Evolutionary conservation across 2,888 invertebrate genomes (phyloP), one percentile per base, ranked within the genome.

Genomic region (Aleiodes testaceus): DNA sequence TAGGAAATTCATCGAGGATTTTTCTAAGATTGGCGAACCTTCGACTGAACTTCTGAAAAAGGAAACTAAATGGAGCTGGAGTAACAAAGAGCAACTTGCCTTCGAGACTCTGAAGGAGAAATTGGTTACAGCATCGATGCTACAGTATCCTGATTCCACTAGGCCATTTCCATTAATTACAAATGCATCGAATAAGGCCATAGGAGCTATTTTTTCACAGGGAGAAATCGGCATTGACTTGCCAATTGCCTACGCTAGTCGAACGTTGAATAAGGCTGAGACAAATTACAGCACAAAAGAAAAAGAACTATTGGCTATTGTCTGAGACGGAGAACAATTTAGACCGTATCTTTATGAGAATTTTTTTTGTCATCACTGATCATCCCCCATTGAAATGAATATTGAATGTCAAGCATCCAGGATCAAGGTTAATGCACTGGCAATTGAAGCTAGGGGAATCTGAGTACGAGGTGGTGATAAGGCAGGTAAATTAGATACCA

Each of bases 191-290:
- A 61, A 66, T 18, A 63, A 44, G 6, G 66, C 63, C 11, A 36
- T 66, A n/a, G 66, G 69, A 16, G 67, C 66, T 20, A 53, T 70
- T 16, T 20, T 72, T 11, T 72, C 70, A 0, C 66, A 72, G 26
- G 66, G 52, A 5, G 44, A 64, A 49, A 22, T 11, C 0, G 63
- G 63, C 18, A 65, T 66, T 12, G 55, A 74, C 53, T 61, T 69
- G 53, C 53, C 66, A 0, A 69, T 74, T 1, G 20, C 63, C 16
- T 74, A 72, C 18, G 50, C 42, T 22, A 14, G 44, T 20, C 45
- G 67, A 2, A 5, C 22, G 0, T n/a, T 74, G 7, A 52, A 45
- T 0, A 1, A 14, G 0, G 36, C 30, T 0, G 69, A 36, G 9
- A 5, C 5, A 6, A 36, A 36, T 9, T 36, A 6, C 6, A 36